Percentiles rank a stretch among this genome's conserved stretches.
phyloP scores from a whole-genome alignment of 2,113 vertebrate genomes.

The Alethe castanea region DNA sequence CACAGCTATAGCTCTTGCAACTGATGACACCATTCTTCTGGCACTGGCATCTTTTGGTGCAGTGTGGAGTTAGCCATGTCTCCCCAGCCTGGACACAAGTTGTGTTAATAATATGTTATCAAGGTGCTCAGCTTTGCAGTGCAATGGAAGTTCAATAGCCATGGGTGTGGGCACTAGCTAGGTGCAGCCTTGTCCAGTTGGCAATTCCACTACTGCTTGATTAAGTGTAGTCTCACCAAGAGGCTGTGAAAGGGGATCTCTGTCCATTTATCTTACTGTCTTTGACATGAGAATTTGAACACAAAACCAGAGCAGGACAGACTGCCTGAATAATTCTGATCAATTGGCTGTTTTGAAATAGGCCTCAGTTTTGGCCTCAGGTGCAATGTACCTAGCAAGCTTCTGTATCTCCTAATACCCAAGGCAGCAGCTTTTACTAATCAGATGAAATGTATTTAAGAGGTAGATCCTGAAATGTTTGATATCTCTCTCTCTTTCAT shows the following conservation, averaged over 20 bases:
- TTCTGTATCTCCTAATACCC: not conserved
- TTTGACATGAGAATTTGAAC: not conserved
- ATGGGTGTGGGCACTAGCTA: not conserved
- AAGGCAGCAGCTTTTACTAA: not conserved
- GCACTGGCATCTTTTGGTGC: slow-evolving; percentile 75
- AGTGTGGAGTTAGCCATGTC: slow-evolving; percentile 75
- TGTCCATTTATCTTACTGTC: not conserved
- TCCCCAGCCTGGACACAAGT: slow-evolving; percentile 73
- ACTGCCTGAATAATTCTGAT: not conserved
- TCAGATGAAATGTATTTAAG: not conserved
- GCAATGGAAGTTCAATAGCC: not conserved
- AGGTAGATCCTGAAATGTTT: not conserved
- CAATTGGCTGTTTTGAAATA: not conserved
- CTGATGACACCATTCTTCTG: slow-evolving; percentile 52
- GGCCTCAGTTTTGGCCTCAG: not conserved
- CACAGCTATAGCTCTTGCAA: slow-evolving; percentile 67
- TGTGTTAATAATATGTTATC: not conserved
- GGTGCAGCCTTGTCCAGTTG: not conserved
- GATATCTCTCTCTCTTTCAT: not conserved
- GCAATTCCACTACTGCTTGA: not conserved
- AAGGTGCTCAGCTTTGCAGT: not conserved
- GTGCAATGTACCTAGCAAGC: not conserved
- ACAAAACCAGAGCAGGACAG: not conserved
- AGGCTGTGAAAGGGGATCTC: not conserved
- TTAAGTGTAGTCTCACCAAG: not conserved